Evolutionary conservation across 2,888 invertebrate genomes (phyloP).

Genomic region (Ypsolopha scabrella): DNA sequence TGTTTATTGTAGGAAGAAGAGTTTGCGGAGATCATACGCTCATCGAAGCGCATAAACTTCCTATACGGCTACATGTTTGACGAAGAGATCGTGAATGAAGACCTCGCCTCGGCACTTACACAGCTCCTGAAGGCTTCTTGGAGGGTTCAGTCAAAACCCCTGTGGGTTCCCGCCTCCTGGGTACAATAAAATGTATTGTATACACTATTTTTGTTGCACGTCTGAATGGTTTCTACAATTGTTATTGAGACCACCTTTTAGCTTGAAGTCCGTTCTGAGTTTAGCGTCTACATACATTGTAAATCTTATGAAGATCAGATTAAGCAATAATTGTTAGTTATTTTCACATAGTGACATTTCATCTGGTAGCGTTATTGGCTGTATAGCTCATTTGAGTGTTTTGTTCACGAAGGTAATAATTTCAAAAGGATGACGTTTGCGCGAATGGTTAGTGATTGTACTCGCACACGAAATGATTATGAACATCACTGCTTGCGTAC

Average conservation of each 20-base stretch:
- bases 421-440: no score
- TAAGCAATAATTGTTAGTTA: background rate
- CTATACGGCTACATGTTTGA: conserved; percentile 96
- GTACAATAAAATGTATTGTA: conserved; percentile 65
- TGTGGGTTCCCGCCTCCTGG: conserved; percentile 98
- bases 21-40: conserved; percentile 87
- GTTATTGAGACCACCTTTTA: background rate
- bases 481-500: no score
- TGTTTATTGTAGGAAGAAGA: conserved; percentile 83
- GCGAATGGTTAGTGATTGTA: no score
- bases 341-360: background rate
- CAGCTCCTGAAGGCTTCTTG: conserved; percentile 85
- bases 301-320: no score
- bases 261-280: no score
- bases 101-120: conserved; percentile 87
- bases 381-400: no score
- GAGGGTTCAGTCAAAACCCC: conserved; percentile 90
- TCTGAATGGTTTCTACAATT: background rate
- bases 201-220: background rate
- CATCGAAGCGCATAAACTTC: conserved; percentile 89
- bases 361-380: no score
- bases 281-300: no score
- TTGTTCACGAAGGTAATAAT: no score
- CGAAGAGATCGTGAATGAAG: conserved; percentile 92
- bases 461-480: no score